A percentile compares a stretch with the other conserved stretches of the same genome.
phyloP scores from a whole-genome alignment of 2,888 invertebrate genomes.

The Sphaerophoria taeniata region DNA sequence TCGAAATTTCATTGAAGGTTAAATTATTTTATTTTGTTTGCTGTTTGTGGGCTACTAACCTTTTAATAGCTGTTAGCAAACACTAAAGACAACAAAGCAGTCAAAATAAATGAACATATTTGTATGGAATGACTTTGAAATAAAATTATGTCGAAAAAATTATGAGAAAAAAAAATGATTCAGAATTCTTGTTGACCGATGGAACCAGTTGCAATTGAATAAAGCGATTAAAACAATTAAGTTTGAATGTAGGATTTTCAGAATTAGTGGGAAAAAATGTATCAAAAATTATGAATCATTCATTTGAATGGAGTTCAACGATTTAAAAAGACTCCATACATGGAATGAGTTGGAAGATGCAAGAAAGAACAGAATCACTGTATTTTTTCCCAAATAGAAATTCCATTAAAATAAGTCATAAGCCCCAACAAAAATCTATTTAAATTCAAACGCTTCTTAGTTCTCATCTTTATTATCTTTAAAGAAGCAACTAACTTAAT shows the following conservation, averaged over 20 bases:
- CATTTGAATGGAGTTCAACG: background rate
- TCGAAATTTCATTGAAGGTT: conserved; percentile 28
- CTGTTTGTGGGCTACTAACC: conserved; percentile 18
- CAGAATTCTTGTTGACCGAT: background rate
- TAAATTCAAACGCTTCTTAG: no score
- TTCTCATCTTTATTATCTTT: no score
- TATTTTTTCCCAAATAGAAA: no score
- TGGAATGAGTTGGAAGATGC: no score
- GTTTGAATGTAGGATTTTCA: background rate
- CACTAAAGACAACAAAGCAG: background rate
- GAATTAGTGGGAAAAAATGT: background rate
- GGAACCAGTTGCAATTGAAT: background rate
- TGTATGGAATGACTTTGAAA: background rate
- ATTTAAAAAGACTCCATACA: no score
- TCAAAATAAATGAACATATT: conserved; percentile 1
- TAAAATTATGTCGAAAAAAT: no score
- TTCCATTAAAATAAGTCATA: no score
- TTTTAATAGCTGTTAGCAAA: conserved; percentile 15
- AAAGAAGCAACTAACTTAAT: no score
- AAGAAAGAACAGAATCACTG: no score
- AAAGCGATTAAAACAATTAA: background rate
- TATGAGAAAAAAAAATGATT: background rate
- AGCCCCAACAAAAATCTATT: no score
- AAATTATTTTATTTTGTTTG: background rate
- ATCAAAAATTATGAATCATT: background rate